These are phyloP conservation scores for Takifugu bimaculatus DNA, from an alignment of 2,113 vertebrate species.

Conservation along the genomic window DNA sequence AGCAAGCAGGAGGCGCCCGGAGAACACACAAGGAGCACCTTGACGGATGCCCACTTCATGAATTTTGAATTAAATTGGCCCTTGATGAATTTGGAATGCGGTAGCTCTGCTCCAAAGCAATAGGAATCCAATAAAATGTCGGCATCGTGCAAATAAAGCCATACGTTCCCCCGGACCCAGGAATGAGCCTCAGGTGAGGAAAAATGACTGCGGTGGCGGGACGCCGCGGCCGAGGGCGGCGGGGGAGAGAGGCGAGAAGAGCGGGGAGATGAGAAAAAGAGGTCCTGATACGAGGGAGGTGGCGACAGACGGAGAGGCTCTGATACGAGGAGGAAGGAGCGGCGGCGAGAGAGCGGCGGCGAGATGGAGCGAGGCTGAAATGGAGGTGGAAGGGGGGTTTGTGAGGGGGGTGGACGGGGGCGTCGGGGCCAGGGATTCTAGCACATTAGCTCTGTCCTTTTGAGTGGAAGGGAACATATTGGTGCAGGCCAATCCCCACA, in stretches of 20 bases:
- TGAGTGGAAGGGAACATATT: constrained; percentile 71
- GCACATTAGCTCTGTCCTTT: constrained; percentile 69
- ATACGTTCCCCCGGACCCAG: constrained; percentile 70
- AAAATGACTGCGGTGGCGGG: constrained; percentile 69
- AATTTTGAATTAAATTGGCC: constrained; percentile 78
- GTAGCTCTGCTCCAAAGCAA: constrained; percentile 70
- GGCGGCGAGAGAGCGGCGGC: constrained; percentile 36
- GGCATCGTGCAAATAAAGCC: constrained; percentile 71
- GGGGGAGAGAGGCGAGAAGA: constrained; percentile 38
- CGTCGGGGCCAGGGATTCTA: constrained; percentile 44
- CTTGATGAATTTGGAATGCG: constrained; percentile 77
- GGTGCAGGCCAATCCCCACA: constrained; percentile 63
- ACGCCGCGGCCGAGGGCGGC: constrained; percentile 60
- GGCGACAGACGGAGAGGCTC: constrained; percentile 56
- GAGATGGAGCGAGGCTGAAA: constrained; percentile 66
- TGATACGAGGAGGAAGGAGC: constrained; percentile 61
- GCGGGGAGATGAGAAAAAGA: constrained; percentile 50
- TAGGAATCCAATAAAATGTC: constrained; percentile 77
- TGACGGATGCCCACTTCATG: constrained; percentile 75
- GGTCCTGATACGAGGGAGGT: constrained; percentile 34
- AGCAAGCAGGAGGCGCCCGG: constrained; percentile 45
- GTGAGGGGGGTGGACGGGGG: constrained; percentile 25
- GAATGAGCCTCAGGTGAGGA: constrained; percentile 67
- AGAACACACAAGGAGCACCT: constrained; percentile 57
- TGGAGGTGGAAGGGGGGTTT: constrained; percentile 59